Evolutionary conservation across 2,888 invertebrate genomes (phyloP), one percentile per base, ranked within the genome.

Genomic region (Mythimna albipuncta): DNA sequence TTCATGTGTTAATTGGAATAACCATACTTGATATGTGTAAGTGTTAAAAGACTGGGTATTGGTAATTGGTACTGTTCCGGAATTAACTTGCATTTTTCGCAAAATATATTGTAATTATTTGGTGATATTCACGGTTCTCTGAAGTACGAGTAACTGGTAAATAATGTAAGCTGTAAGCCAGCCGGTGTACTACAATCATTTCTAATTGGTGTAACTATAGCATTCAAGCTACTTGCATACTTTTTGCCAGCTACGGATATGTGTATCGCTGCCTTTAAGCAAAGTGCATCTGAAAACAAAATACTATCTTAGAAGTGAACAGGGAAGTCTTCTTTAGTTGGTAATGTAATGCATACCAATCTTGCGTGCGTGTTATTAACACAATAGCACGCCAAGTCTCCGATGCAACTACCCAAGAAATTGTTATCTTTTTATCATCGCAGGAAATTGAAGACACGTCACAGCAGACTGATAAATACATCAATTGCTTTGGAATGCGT

Each of bases 341-440:
- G 44, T 63, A 81, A 77, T 72, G 68, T 62, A 67, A 81, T 74
- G 69, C 72, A 75, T 59, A 65, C 64, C 73, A 70, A 69, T 77
- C 75, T 78, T 69, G 66, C 73, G 79, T 79, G 76, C 65, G 81
- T 80, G 70, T 59, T 65, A 72, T 63, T 70, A 59, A 55, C 26
- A 75, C 66, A 73, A 79, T 76, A 58, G 72, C 75, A 75, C 69
- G 71, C 79, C 65, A 80, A 82, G 83, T 84, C 71, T 16, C 65
- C 70, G 64, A 77, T 73, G 81, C 66, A 72, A 71, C 75, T 67
- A 77, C 72, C 64, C 68, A 84, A 81, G 84, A 83, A 87, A 79
- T 69, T 70, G 65, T 78, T 81, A 80, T 81, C 77, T 85, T 82
- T 88, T 83, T 88, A 86, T 80, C 76, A 80, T 66, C 59, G 32